phyloP scores from a whole-genome alignment of 2,113 vertebrate species.

The Felis chaus region DNA sequence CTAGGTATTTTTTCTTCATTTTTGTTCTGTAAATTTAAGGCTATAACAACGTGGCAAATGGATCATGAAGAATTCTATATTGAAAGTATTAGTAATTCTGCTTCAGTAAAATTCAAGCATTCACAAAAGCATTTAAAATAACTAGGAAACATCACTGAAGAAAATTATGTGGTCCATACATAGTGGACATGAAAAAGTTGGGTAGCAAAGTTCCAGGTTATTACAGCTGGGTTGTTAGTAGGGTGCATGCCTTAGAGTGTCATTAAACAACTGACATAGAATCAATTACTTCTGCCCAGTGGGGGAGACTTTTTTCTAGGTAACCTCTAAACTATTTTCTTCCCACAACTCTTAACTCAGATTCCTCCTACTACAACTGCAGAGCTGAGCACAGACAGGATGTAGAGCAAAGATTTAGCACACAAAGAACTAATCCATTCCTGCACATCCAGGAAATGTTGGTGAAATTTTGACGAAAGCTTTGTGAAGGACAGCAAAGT shows the following conservation, averaged over 20 bases:
- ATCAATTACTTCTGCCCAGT: not conserved
- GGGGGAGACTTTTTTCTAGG: not conserved
- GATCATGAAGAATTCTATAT: not conserved
- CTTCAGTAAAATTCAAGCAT: not conserved
- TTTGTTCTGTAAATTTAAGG: not conserved
- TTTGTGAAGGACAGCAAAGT: not conserved
- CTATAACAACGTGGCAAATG: not conserved
- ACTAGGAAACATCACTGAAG: not conserved
- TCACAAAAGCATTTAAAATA: not conserved
- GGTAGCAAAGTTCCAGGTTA: not conserved
- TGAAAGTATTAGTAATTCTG: not conserved
- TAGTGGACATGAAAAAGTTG: not conserved
- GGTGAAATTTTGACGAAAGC: not conserved
- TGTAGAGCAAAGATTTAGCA: not conserved
- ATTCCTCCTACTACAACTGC: not conserved
- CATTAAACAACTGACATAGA: constrained; percentile 9
- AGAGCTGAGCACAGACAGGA: not conserved
- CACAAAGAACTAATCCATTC: not conserved
- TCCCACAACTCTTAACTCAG: not conserved
- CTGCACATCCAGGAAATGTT: not conserved
- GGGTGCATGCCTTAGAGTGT: not conserved
- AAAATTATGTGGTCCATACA: not conserved
- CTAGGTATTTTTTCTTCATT: not conserved
- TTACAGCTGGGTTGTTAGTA: not conserved
- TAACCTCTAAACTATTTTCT: constrained; percentile 14